Conservation (phyloP, 1,140 invertebrate species). For the Rhagoletis pomonella region DNA sequence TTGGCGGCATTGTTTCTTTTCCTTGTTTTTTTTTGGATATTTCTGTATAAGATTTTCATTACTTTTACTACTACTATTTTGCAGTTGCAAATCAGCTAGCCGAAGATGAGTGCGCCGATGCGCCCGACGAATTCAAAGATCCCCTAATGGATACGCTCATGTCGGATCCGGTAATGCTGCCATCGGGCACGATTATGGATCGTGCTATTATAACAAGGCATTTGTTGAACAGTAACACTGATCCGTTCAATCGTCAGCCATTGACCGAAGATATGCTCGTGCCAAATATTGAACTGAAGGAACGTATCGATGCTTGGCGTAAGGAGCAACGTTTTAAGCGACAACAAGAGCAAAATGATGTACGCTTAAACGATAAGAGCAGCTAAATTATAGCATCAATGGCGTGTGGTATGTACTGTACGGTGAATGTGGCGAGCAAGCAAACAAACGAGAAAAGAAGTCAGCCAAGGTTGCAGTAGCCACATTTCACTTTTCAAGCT, state of each 20-base stretch:
- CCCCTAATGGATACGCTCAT: slow-evolving; percentile 98
- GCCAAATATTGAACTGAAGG: slow-evolving; percentile 83
- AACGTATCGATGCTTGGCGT: slow-evolving; percentile 87
- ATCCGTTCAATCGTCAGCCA: slow-evolving; percentile 97
- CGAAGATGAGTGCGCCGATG: slow-evolving; percentile 95
- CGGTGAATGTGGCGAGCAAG: not conserved
- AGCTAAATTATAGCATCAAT: slow-evolving; percentile 61
- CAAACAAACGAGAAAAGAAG: not conserved
- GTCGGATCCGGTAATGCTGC: slow-evolving; percentile 95
- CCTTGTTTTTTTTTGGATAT: not conserved
- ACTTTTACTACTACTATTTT: slow-evolving; percentile 59
- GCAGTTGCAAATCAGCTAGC: slow-evolving; percentile 88
- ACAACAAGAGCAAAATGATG: slow-evolving; percentile 57
- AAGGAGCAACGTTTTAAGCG: slow-evolving; percentile 80
- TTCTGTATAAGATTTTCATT: not conserved
- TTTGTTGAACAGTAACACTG: slow-evolving; percentile 95
- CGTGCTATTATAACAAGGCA: slow-evolving; percentile 94
- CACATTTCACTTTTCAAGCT: too few relatives aligned
- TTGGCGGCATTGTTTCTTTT: slow-evolving; percentile 70
- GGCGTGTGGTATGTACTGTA: not conserved
- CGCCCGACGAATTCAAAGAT: slow-evolving; percentile 97
- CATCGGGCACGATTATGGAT: slow-evolving; percentile 97
- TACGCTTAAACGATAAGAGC: slow-evolving; percentile 62
- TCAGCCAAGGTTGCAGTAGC: too few relatives aligned
- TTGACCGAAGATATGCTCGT: slow-evolving; percentile 91